A percentile compares a stretch with the other conserved stretches of the same genome.
These are phyloP conservation scores for Lutjanus erythropterus DNA, from an alignment of 2,113 vertebrate genomes.

Conservation along the genomic window DNA sequence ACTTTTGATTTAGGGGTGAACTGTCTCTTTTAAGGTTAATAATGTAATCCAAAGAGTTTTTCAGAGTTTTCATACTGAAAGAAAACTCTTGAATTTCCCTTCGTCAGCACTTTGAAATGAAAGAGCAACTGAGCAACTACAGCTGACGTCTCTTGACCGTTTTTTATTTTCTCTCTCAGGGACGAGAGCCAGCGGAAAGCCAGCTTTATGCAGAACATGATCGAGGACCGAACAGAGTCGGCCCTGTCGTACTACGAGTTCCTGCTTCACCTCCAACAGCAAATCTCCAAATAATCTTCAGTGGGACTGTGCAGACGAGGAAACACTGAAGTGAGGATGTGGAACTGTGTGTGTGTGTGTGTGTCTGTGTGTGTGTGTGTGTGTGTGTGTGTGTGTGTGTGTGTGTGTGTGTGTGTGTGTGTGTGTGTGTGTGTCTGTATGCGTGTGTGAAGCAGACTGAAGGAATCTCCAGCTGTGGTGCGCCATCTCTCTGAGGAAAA, in stretches of 20 bases:
- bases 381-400: conserved; percentile 25
- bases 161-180: conserved; percentile 77
- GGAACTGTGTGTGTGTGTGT: conserved; percentile 17
- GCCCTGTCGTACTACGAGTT: conserved; percentile 98
- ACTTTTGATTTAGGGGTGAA: too few relatives aligned
- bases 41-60: not conserved
- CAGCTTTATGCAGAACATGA: conserved; percentile 95
- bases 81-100: not conserved
- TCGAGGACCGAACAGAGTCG: conserved; percentile 98
- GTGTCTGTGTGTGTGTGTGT: conserved; percentile 21
- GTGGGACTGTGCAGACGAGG: not conserved
- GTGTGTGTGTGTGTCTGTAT: not conserved
- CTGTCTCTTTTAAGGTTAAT: too few relatives aligned
- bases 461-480: conserved; percentile 50
- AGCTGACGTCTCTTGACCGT: not conserved
- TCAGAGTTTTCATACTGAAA: not conserved
- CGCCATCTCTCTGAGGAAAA: conserved; percentile 37
- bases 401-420: conserved; percentile 29
- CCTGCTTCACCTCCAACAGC: conserved; percentile 96
- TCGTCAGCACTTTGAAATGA: not conserved
- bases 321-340: conserved; percentile 34
- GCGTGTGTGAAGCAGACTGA: conserved; percentile 6
- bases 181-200: conserved; percentile 93
- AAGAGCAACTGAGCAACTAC: not conserved
- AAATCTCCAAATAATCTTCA: conserved; percentile 93